Conservation (phyloP, 2,888 invertebrate genomes). For the Calameuta idolon region DNA sequence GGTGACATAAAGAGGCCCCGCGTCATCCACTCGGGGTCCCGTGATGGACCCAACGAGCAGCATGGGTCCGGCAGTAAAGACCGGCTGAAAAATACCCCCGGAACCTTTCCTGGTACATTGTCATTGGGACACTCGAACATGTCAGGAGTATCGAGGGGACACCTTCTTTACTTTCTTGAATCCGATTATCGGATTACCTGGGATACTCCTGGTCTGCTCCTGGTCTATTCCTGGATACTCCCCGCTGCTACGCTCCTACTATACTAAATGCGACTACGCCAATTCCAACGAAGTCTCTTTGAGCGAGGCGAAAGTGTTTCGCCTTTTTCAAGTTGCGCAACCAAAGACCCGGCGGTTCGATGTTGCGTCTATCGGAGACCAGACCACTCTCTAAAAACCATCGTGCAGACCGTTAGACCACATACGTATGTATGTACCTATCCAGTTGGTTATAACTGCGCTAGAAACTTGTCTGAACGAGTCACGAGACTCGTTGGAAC, state of each 20-base stretch:
- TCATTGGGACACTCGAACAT: conserved; percentile 49
- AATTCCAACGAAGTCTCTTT: conserved; percentile 26
- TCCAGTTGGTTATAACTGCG: background rate
- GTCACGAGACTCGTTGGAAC: background rate
- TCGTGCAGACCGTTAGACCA: background rate
- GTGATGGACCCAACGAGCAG: conserved; percentile 31
- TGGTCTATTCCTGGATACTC: too few relatives aligned
- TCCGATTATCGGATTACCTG: conserved; percentile 62
- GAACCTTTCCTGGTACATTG: conserved; percentile 56
- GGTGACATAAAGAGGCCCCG: conserved; percentile 49
- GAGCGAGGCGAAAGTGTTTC: conserved; percentile 48
- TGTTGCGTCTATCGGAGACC: background rate
- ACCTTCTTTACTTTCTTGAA: conserved; percentile 50
- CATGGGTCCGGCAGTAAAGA: conserved; percentile 15
- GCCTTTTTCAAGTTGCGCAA: background rate
- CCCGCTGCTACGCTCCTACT: background rate
- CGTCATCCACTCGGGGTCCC: conserved; percentile 32
- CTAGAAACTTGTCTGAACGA: background rate
- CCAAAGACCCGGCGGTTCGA: background rate
- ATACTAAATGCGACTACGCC: background rate
- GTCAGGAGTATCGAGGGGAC: conserved; percentile 53
- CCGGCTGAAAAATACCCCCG: conserved; percentile 23
- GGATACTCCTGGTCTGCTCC: background rate
- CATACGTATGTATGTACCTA: background rate
- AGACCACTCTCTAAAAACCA: background rate